These are phyloP conservation scores for Lepidochrysops patricia DNA, from an alignment of 2,888 invertebrate species.

Conservation along the genomic window DNA sequence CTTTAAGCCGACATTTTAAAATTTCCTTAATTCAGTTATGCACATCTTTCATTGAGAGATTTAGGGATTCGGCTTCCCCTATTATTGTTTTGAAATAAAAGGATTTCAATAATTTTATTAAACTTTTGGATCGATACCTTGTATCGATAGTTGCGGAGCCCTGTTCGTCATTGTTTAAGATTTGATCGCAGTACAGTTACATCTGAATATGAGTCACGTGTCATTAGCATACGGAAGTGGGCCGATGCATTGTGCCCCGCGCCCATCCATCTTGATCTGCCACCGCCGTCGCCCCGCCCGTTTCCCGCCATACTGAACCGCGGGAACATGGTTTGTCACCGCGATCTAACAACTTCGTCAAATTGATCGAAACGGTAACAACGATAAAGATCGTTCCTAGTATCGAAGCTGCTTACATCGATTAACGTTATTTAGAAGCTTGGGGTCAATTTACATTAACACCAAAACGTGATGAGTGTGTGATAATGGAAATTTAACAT, in stretches of 20 bases:
- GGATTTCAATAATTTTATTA: no score
- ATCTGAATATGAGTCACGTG: slow-evolving; percentile 29
- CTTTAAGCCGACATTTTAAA: no score
- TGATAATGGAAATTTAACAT: no score
- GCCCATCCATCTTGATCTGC: slow-evolving; percentile 10
- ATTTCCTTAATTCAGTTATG: no score
- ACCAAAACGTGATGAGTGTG: no score
- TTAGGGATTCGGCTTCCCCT: not conserved
- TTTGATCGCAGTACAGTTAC: slow-evolving; percentile 30
- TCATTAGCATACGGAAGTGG: slow-evolving; percentile 24
- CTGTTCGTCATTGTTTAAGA: slow-evolving; percentile 21
- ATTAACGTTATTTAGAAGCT: no score
- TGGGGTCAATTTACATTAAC: no score
- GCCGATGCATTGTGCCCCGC: slow-evolving; percentile 18
- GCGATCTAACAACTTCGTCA: not conserved
- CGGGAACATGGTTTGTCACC: not conserved
- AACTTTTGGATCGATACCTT: no score
- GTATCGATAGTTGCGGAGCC: slow-evolving; percentile 19
- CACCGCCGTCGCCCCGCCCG: not conserved
- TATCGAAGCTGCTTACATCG: no score
- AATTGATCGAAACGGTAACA: not conserved
- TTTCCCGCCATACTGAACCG: not conserved
- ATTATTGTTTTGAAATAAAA: no score
- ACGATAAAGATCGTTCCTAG: not conserved
- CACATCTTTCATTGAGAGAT: no score